A percentile compares a stretch with the other conserved stretches of the same genome.
These are phyloP conservation scores for Pongo pygmaeus DNA, from an alignment of 2,113 vertebrate genomes.

Conservation along the genomic window DNA sequence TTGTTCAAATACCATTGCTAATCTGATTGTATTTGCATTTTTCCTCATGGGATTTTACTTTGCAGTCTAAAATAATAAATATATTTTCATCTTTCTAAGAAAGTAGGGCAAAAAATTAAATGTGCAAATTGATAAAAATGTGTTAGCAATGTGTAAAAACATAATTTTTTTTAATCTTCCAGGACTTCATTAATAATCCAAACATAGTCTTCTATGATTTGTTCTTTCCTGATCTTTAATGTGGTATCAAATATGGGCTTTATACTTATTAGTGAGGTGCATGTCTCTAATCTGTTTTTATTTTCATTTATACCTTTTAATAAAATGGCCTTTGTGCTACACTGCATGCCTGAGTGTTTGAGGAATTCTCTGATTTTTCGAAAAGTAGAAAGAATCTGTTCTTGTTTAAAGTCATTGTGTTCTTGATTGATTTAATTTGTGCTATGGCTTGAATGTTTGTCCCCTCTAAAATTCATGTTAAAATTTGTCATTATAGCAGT, in stretches of 20 bases:
- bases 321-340: background rate
- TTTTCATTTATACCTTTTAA: background rate
- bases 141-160: background rate
- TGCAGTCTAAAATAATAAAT: background rate
- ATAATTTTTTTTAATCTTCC: background rate
- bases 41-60: background rate
- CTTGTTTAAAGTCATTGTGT: background rate
- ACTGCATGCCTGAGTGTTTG: background rate
- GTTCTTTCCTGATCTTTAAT: background rate
- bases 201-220: background rate
- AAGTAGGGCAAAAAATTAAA: background rate
- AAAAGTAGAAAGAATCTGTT: background rate
- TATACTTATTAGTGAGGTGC: background rate
- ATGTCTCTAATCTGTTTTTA: background rate
- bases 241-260: background rate
- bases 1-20: background rate
- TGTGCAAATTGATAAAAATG: background rate
- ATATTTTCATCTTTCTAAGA: background rate
- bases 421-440: background rate
- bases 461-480: background rate
- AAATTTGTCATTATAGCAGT: background rate
- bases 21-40: background rate
- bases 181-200: background rate
- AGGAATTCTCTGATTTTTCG: background rate
- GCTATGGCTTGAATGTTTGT: background rate